A percentile compares a stretch with the other conserved stretches of the same genome.
phyloP scores from a whole-genome alignment of 2,888 invertebrate species.

The Smittia aterrima region DNA sequence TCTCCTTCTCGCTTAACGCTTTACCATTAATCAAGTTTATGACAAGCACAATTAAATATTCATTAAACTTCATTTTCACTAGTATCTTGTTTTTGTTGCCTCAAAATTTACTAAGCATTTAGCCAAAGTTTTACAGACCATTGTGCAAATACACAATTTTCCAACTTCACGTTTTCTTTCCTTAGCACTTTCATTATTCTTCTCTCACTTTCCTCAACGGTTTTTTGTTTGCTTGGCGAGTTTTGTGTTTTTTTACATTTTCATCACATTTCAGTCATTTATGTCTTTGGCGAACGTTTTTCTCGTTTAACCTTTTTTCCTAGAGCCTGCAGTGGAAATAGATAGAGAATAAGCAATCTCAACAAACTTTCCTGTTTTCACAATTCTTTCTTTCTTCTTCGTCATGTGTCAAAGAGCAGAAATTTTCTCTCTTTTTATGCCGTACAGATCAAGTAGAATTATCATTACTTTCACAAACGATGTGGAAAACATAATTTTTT shows the following conservation, averaged over 20 bases:
- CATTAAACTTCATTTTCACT: slow-evolving; percentile 42
- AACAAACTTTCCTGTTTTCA: not conserved
- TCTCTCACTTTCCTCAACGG: not conserved
- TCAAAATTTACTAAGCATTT: slow-evolving; percentile 31
- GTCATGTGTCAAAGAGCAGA: not conserved
- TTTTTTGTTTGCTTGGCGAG: not conserved
- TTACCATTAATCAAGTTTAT: slow-evolving; percentile 41
- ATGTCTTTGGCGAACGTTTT: slow-evolving; percentile 24
- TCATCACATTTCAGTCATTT: slow-evolving; percentile 26
- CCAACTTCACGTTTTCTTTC: slow-evolving; percentile 1
- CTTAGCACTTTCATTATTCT: not conserved
- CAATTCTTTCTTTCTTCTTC: not conserved
- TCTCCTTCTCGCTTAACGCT: slow-evolving; percentile 34
- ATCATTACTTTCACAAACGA: slow-evolving; percentile 41
- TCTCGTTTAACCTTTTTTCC: slow-evolving; percentile 35
- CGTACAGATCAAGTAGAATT: slow-evolving; percentile 37
- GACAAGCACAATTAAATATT: slow-evolving; percentile 40
- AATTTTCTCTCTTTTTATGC: not conserved
- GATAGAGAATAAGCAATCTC: slow-evolving; percentile 5
- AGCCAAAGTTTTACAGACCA: slow-evolving; percentile 27
- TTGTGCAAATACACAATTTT: slow-evolving; percentile 32
- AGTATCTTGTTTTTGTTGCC: not conserved
- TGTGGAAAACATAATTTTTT: slow-evolving; percentile 38
- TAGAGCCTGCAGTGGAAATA: not conserved
- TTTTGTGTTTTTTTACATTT: slow-evolving; percentile 9